Evolutionary conservation across 2,888 invertebrate genomes (phyloP), one percentile per base, ranked within the genome.

Genomic region (Machimus rusticus): DNA sequence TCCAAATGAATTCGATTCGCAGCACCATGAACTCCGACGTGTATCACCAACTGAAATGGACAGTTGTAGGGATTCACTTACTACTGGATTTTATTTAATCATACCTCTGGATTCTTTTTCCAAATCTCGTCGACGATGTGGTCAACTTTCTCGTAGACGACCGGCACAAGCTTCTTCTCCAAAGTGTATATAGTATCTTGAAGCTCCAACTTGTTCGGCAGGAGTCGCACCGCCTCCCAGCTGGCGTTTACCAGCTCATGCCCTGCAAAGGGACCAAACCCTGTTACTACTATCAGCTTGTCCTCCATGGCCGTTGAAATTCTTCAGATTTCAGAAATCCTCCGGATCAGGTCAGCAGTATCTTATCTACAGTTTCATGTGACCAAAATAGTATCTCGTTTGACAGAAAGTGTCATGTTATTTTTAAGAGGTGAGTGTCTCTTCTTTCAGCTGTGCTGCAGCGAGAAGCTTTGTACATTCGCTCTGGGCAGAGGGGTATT

Each of bases 201-300:
- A 1, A 86, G 81, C 37, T 74, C 5, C n/a, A 91, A 88, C n/a
- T 55, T 74, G 31, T 94, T 91, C 5, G 93, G 93, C 51, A 96
- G 91, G 77, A 94, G 90, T 89, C 95, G 94, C 0, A 96, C 97
- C 19, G 96, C 95, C 90, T 95, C 95, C 96, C 96, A 97, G 91
- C 96, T 97, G 2, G 97, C 95, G 91, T 97, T 97, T 5, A 95
- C 92, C 1, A 90, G 88, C 86, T 92, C 91, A 90, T 97, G 95
- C 3, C 93, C 93, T 23, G 93, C 91, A 93, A 97, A 97, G 31
- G 96, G 96, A 0, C 96, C 97, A 93, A 97, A 97, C n/a, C 97
- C 97, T 88, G 95, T 95, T 4, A 96, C 94, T 79, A 95, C 88
- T 84, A 93, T 90, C 46, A 89, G 51, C 43, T 88, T 86, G 37